Percentiles rank a stretch among this genome's conserved stretches.
phyloP scores from a whole-genome alignment of 2,113 vertebrate genomes.

The Mastomys natalensis region DNA sequence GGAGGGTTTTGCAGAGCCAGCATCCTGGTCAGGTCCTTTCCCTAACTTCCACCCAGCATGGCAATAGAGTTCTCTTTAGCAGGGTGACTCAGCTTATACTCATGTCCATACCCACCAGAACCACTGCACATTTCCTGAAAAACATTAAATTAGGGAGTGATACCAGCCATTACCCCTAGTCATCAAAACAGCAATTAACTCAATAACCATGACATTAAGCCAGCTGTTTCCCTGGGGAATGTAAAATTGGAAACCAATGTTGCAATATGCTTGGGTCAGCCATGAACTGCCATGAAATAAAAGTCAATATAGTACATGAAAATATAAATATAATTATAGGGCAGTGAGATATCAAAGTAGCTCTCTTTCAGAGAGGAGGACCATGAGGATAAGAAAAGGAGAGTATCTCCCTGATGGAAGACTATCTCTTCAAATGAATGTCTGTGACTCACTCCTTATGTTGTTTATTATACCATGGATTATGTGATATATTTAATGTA shows the following conservation, averaged over 20 bases:
- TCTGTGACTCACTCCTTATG: neutral
- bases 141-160: constrained; percentile 60
- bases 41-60: neutral
- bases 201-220: constrained; percentile 51
- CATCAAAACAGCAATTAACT: constrained; percentile 75
- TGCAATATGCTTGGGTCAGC: neutral
- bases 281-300: constrained; percentile 3
- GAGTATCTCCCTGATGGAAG: neutral
- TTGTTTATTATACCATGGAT: neutral
- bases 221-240: constrained; percentile 55
- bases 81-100: constrained; percentile 21
- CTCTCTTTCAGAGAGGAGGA: neutral
- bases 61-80: neutral
- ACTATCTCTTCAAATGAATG: constrained; percentile 7
- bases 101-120: neutral
- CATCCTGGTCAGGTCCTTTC: rapidly evolving
- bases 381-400: neutral
- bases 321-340: neutral
- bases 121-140: constrained; percentile 41
- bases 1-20: rapidly evolving
- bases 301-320: neutral
- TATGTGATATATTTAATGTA: neutral
- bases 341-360: neutral
- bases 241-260: constrained; percentile 48
- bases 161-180: constrained; percentile 57